Evolutionary conservation across 2,797 vertebrate genomes (phyloP).

Genomic region (Mormyrops attenuatus): DNA sequence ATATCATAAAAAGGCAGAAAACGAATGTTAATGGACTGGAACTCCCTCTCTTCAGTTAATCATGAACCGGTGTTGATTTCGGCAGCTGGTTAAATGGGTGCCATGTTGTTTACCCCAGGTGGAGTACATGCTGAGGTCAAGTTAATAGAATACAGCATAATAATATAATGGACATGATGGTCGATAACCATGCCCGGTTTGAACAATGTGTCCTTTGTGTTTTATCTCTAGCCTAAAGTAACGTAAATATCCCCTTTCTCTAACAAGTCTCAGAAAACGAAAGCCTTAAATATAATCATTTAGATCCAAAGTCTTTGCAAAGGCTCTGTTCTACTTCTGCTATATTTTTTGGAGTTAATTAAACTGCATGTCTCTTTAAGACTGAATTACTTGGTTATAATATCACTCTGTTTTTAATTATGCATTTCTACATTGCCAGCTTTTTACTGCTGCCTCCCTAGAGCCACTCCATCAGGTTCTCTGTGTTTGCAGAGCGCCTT

Average conservation of each 20-base stretch:
- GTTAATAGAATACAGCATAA: not conserved
- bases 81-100: not conserved
- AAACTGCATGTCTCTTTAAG: not conserved
- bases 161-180: not conserved
- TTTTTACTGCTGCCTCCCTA: not conserved
- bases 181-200: not conserved
- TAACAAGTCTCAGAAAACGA: not conserved
- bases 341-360: not conserved
- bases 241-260: not conserved
- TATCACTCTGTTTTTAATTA: not conserved
- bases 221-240: not conserved
- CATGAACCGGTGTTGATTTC: not conserved
- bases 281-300: not conserved
- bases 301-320: not conserved
- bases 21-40: not conserved
- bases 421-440: not conserved
- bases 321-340: not conserved
- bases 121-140: not conserved
- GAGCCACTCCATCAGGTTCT: not conserved
- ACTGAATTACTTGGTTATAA: not conserved
- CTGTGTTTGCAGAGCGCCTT: not conserved
- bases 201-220: conserved; percentile 11
- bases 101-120: not conserved
- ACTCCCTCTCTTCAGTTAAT: conserved; percentile 1
- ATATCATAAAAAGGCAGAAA: not conserved